Base-by-base conservation (phyloP, 2,113 vertebrate genomes). In the Mustelus asterias region DNA sequence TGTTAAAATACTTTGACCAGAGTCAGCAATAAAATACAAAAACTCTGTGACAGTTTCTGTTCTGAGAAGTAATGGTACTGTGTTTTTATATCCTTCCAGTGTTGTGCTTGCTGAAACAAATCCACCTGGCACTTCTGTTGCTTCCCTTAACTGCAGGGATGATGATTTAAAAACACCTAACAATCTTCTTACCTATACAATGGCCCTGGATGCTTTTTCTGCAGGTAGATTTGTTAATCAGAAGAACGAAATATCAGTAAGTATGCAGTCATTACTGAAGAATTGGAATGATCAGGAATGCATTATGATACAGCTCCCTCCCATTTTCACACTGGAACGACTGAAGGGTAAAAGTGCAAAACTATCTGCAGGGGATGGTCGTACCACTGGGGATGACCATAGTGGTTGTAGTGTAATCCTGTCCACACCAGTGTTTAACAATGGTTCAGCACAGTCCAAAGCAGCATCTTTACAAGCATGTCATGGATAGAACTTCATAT, bases 241-340 rank as follows among this genome's bases (percentile, higher is more conserved):
- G 96, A 96, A 96, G 96, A 97, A 97, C 97, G 96, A 97, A 96
- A 96, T 97, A n/a, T 96, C 96, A 97, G 95, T 97, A 96, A 97
- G 96, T 97, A 89, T 96, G 89, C 96, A 76, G 72, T 76, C 72
- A 33, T 26, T 54, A 54, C 48, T 86, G 26, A 54, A 44, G 41
- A 22, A 48, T 24, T 86, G 44, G 44, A 54, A 86, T 20, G 83
- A 24, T 44, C 44, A 33, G 20, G 24, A n/a, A 94, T n/a, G 29
- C 16, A 4, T 60, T 67, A 72, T 54, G 70, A n/a, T 44, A 13
- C 29, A 33, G 67, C 37, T 37, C n/a, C 89, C 33, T 63, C 29
- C 89, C 48, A 92, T 26, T 29, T 60, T 92, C 58, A 92, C 7
- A 86, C 18, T 44, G 83, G 7, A 48, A 86, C 9, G 1, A 33